phyloP scores from a whole-genome alignment of 2,113 vertebrate species.

The Tinamus guttatus region DNA sequence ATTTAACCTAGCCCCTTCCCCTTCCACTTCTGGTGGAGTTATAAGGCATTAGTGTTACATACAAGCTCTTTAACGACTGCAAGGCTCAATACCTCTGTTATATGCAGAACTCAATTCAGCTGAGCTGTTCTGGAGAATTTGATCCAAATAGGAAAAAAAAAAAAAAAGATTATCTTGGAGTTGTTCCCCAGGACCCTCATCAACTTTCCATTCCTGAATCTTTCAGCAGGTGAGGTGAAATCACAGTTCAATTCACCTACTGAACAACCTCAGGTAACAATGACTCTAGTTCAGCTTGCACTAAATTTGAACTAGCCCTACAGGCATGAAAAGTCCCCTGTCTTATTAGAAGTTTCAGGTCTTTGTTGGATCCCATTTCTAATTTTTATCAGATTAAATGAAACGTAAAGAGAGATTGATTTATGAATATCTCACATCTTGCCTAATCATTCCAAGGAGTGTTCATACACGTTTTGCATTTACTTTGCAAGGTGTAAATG shows the following conservation, averaged over 20 bases:
- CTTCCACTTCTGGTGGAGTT: background rate
- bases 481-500: constrained; percentile 34
- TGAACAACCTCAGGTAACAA: constrained; percentile 14
- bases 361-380: constrained; percentile 27
- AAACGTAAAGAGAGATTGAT: constrained; percentile 34
- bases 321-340: constrained; percentile 31
- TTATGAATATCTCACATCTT: constrained; percentile 26
- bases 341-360: constrained; percentile 48
- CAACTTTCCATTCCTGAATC: background rate
- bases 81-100: background rate
- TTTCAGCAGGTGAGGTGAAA: constrained; percentile 1
- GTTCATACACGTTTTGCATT: background rate
- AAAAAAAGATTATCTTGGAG: background rate
- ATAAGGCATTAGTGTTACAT: background rate
- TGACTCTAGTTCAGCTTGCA: constrained; percentile 47
- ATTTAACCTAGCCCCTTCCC: background rate
- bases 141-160: background rate
- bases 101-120: background rate
- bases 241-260: constrained; percentile 11
- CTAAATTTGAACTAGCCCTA: constrained; percentile 34
- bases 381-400: constrained; percentile 58
- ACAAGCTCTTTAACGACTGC: background rate
- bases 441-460: constrained; percentile 12
- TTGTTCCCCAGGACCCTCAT: background rate
- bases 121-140: background rate